phyloP scores from a whole-genome alignment of 2,888 invertebrate species.

The Orgyia antiqua region DNA sequence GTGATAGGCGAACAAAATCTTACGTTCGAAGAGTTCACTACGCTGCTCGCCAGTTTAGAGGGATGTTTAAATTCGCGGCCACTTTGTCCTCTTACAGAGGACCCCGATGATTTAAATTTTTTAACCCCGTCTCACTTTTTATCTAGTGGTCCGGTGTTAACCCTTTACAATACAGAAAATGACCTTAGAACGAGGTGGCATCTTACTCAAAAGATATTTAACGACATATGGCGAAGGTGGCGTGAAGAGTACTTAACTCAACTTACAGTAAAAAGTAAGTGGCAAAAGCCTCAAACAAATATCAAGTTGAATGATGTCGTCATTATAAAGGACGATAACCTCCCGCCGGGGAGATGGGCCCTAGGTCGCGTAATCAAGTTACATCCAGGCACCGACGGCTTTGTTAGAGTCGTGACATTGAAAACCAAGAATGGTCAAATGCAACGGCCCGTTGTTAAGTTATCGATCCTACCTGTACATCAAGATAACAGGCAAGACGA shows the following conservation, averaged over 20 bases:
- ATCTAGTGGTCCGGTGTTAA: background rate
- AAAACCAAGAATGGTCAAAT: slow-evolving; percentile 1
- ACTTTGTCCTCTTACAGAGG: background rate
- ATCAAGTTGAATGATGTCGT: slow-evolving; percentile 1
- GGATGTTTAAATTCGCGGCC: background rate
- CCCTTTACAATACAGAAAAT: too few relatives aligned
- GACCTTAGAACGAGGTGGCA: too few relatives aligned
- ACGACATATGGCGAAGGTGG: slow-evolving; percentile 1
- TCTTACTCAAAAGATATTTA: background rate
- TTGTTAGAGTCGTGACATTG: slow-evolving; percentile 1
- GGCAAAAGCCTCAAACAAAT: background rate
- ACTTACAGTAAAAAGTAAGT: slow-evolving; percentile 1
- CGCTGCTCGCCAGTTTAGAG: background rate
- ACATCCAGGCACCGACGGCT: background rate
- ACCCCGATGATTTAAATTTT: background rate
- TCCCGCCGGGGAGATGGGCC: background rate
- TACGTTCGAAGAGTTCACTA: background rate
- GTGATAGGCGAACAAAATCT: background rate
- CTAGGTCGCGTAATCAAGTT: too few relatives aligned
- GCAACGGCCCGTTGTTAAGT: background rate
- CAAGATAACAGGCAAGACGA: too few relatives aligned
- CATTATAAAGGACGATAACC: slow-evolving; percentile 1
- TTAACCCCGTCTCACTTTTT: background rate
- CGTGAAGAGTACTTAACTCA: slow-evolving; percentile 1
- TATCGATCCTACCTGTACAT: background rate